These are phyloP conservation scores for Aquatica leii DNA, from an alignment of 2,888 invertebrate species.

Conservation along the genomic window DNA sequence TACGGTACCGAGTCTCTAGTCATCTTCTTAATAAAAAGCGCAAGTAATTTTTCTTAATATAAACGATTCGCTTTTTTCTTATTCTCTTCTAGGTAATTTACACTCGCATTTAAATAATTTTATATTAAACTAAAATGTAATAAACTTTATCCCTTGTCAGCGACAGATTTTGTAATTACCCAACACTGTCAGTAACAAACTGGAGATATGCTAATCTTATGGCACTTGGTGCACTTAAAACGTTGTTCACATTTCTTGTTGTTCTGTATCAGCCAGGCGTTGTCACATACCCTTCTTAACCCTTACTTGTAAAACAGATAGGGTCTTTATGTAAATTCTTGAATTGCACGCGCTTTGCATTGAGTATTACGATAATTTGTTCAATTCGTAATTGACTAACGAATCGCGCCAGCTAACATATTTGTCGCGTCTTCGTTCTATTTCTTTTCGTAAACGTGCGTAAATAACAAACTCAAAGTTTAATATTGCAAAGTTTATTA, in stretches of 20 bases:
- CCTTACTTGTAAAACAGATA: slow-evolving; percentile 20
- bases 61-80: not conserved
- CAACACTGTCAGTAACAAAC: slow-evolving; percentile 36
- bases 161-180: slow-evolving; percentile 36
- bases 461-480: no score
- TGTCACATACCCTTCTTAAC: slow-evolving; percentile 11
- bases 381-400: slow-evolving; percentile 11
- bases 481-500: no score
- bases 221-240: slow-evolving; percentile 32
- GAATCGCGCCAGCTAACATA: no score
- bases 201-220: slow-evolving; percentile 36
- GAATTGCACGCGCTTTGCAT: slow-evolving; percentile 11
- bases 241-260: slow-evolving; percentile 34
- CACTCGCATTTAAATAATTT: slow-evolving; percentile 9
- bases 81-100: no score
- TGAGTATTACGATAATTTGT: slow-evolving; percentile 7
- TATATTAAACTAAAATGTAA: slow-evolving; percentile 2
- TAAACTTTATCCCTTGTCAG: slow-evolving; percentile 33
- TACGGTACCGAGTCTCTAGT: not conserved
- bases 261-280: slow-evolving; percentile 13
- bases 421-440: no score
- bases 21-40: not conserved
- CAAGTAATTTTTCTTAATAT: not conserved
- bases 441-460: no score
- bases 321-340: slow-evolving; percentile 9